These are phyloP conservation scores for Syngnathoides biaculeatus DNA, from an alignment of 2,113 vertebrate genomes.

Conservation along the genomic window DNA sequence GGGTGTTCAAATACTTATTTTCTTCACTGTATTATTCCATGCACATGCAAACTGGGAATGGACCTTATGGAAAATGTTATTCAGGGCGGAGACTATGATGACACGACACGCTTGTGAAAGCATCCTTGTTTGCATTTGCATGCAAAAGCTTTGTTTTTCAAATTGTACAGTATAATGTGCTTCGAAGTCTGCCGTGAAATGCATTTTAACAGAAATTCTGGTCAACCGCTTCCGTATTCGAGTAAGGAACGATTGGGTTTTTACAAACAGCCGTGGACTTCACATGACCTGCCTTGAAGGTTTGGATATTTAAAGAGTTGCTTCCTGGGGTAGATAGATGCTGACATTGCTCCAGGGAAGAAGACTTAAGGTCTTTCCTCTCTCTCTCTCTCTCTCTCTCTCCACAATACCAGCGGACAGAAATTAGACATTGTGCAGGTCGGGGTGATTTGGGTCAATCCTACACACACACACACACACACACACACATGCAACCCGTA, in stretches of 20 bases:
- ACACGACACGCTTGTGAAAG: background rate
- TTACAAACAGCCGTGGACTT: background rate
- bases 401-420: constrained; percentile 29
- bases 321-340: constrained; percentile 45
- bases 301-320: constrained; percentile 48
- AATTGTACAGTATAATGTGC: background rate
- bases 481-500: background rate
- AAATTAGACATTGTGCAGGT: constrained; percentile 45
- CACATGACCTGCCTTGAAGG: constrained; percentile 24
- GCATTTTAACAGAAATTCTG: too few relatives aligned
- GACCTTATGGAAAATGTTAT: background rate
- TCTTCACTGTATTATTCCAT: background rate
- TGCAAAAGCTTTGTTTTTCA: background rate
- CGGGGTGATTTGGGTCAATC: constrained; percentile 46
- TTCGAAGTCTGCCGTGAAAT: too few relatives aligned
- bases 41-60: background rate
- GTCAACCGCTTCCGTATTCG: background rate
- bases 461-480: background rate
- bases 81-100: background rate
- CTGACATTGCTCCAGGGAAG: constrained; percentile 40
- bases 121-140: background rate
- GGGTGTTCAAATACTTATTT: too few relatives aligned
- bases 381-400: too few relatives aligned
- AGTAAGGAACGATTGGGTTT: background rate
- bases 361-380: constrained; percentile 48